Evolutionary conservation across 2,888 invertebrate genomes (phyloP).

Genomic region (Drosophila rubida): DNA sequence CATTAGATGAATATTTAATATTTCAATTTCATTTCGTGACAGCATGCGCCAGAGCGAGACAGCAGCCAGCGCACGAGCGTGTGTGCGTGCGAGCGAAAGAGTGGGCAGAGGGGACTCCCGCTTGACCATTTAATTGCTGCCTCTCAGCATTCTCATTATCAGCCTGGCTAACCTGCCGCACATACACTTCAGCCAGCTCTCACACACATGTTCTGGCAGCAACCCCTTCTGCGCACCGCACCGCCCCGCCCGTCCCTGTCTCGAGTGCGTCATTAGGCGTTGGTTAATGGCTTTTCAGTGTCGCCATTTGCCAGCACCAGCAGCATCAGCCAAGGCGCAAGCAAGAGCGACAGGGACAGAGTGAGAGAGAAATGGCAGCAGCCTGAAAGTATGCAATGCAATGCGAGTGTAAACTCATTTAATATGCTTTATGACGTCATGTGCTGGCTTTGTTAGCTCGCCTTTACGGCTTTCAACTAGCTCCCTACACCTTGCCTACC

Average conservation of each 20-base stretch:
- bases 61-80: neutral
- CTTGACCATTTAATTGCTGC: conserved; percentile 59
- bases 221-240: conserved; percentile 9
- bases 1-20: conserved; percentile 74
- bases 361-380: conserved; percentile 7
- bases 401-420: conserved; percentile 66
- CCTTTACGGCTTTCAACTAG: conserved; percentile 46
- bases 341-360: neutral
- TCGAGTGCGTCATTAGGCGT: conserved; percentile 75
- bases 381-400: conserved; percentile 57
- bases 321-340: conserved; percentile 9
- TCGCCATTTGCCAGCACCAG: conserved; percentile 52
- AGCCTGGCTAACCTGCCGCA: conserved; percentile 47
- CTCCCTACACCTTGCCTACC: conserved; percentile 4
- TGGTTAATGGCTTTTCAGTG: conserved; percentile 82
- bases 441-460: conserved; percentile 36
- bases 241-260: conserved; percentile 43
- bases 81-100: neutral
- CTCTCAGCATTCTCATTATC: conserved; percentile 58
- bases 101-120: conserved; percentile 24
- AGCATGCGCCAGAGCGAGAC: neutral
- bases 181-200: neutral
- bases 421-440: conserved; percentile 79
- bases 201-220: neutral
- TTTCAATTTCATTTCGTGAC: conserved; percentile 66